Percentiles rank a stretch among this genome's conserved stretches.
These are phyloP conservation scores for Onychomys torridus DNA, from an alignment of 2,797 vertebrate genomes.

Conservation along the genomic window DNA sequence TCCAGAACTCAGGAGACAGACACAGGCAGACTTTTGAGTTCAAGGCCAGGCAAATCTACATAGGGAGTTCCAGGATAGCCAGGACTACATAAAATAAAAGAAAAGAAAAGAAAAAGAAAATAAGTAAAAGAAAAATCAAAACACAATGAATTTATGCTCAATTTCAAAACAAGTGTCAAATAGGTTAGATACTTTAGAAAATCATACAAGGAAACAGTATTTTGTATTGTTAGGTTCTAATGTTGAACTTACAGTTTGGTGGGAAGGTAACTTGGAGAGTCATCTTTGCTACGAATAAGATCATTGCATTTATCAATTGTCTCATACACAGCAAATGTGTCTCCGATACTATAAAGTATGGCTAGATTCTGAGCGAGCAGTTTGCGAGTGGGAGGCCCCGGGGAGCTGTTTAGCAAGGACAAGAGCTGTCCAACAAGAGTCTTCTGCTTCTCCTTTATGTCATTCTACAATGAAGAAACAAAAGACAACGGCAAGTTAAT, in stretches of 20 bases:
- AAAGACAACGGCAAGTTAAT: slow-evolving; percentile 60
- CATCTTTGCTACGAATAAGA: slow-evolving; percentile 96
- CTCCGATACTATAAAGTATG: slow-evolving; percentile 92
- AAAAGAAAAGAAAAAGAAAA: neutral
- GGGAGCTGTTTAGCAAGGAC: slow-evolving; percentile 91
- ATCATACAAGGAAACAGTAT: slow-evolving; percentile 35
- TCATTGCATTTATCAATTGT: slow-evolving; percentile 95
- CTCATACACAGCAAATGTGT: slow-evolving; percentile 92
- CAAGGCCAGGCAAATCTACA: neutral
- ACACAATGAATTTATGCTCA: slow-evolving; percentile 48
- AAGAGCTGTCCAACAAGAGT: slow-evolving; percentile 92
- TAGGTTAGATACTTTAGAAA: slow-evolving; percentile 58
- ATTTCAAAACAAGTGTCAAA: slow-evolving; percentile 50
- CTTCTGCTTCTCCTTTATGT: slow-evolving; percentile 93
- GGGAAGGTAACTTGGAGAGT: slow-evolving; percentile 96
- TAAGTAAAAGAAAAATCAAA: neutral
- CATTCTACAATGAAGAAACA: slow-evolving; percentile 86
- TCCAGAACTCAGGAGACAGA: neutral
- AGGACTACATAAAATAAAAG: neutral
- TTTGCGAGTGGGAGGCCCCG: slow-evolving; percentile 93
- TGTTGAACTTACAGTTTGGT: slow-evolving; percentile 93
- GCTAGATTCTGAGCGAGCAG: slow-evolving; percentile 94
- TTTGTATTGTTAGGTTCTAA: neutral
- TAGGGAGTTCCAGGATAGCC: no score
- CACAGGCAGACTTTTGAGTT: neutral